Base-by-base conservation (phyloP, 2,888 invertebrate species). In the Marasmarcha lunaedactyla region DNA sequence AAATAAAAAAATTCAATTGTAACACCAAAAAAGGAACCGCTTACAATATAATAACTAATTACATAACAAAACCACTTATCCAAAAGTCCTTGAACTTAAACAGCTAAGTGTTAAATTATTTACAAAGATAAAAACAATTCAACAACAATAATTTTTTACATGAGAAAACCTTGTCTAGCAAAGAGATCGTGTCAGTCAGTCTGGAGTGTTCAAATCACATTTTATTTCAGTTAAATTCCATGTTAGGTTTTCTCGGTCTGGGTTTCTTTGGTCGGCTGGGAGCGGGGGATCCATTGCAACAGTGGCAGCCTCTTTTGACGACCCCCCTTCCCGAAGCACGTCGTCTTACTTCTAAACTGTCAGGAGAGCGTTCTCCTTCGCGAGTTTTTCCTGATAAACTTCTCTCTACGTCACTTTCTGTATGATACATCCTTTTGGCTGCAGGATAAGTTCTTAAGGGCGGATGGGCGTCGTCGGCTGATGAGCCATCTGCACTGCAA, bases 301-400 rank as follows among this genome's bases (percentile, higher is more conserved):
- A 88, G 26, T 85, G 85, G 54, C 88, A 88, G 38, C 86, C 86
- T 33, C 87, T 81, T 49, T 87, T 88, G 1, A 87, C 87, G 7
- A 87, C 86, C 5, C 87, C 87, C 0, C 88, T 67, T 0, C 73
- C 73, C 15, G 56, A 86, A 36, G 65, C 86, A 50, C 59, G 81
- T 1, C 74, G 62, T 25, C 69, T 46, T 3, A 55, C 57, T 14
- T 64, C 71, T 36, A 42, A 34, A 20, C 45, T 49, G 30, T 66
- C 63, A 36, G 66, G 59, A 30, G 65, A 58, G 10, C 66, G 46
- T 35, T 70, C 65, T 2, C 68, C 68, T 1, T 70, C 63, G 2
- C 66, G 51, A 1, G 67, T 69, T 50, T 72, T 86, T 1, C 74
- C 76, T 0, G 78, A 66, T 7, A 78, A 57, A 42, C 84, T 85